A percentile compares a stretch with the other conserved stretches of the same genome.
These are phyloP conservation scores for Pteronura brasiliensis DNA, from an alignment of 2,113 vertebrate species.

Conservation along the genomic window DNA sequence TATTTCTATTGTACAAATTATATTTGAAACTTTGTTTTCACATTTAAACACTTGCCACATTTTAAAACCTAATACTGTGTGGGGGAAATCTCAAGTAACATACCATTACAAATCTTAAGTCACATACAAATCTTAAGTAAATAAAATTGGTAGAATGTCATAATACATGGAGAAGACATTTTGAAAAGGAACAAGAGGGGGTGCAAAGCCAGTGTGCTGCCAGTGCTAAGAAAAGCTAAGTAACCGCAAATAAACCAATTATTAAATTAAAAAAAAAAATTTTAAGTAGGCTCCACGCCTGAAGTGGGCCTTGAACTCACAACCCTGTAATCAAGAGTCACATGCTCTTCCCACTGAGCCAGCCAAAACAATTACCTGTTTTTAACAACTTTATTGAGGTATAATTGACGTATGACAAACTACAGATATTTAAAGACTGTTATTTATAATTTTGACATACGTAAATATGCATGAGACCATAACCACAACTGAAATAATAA, in stretches of 20 bases:
- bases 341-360: neutral
- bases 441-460: neutral
- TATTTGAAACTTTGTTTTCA: neutral
- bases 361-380: neutral
- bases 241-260: neutral
- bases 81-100: neutral
- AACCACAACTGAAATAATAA: conserved; percentile 9
- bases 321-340: neutral
- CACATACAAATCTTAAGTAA: neutral
- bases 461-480: neutral
- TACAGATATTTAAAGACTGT: neutral
- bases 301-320: neutral
- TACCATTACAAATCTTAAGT: conserved; percentile 1
- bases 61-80: conserved; percentile 15
- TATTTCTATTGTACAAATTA: neutral
- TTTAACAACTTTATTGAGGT: neutral
- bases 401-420: neutral
- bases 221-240: neutral
- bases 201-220: neutral
- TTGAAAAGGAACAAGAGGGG: neutral
- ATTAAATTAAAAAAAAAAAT: neutral
- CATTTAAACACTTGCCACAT: neutral
- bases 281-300: neutral
- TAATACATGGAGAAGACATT: conserved; percentile 44
- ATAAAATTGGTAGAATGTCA: conserved; percentile 14